A percentile compares a stretch with the other conserved stretches of the same genome.
phyloP scores from a whole-genome alignment of 1,140 invertebrate genomes.

The Portunus trituberculatus region DNA sequence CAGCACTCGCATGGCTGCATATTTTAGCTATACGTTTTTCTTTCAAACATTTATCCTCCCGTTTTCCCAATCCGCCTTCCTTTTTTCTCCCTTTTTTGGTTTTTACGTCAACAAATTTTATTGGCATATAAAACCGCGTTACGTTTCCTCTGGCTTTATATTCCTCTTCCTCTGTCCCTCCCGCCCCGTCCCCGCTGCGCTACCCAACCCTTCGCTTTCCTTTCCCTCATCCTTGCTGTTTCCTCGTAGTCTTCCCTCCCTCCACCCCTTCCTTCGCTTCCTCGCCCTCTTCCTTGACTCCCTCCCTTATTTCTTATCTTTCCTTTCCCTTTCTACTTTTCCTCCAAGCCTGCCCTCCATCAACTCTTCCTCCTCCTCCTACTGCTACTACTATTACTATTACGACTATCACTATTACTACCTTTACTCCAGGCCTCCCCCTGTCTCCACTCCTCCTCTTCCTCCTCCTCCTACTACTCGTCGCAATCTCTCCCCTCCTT shows the following conservation, averaged over 20 bases:
- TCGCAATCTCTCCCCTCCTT: no score
- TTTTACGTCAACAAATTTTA: background rate
- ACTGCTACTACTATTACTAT: background rate
- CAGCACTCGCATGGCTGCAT: background rate
- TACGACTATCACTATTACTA: background rate
- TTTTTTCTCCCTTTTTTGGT: background rate
- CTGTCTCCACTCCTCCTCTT: no score
- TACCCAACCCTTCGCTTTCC: no score
- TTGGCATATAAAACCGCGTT: slow-evolving; percentile 20
- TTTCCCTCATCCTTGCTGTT: no score
- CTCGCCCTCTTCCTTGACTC: no score
- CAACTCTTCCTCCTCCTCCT: background rate
- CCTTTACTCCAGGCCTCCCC: no score
- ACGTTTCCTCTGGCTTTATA: background rate
- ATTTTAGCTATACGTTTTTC: background rate
- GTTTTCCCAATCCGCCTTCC: background rate
- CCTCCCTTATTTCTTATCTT: no score
- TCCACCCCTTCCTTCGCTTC: no score
- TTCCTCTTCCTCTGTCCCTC: background rate
- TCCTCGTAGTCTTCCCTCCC: no score
- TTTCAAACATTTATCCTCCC: background rate
- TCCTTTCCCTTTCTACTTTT: background rate
- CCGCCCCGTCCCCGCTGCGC: no score
- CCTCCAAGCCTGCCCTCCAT: background rate
- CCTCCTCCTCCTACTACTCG: no score